phyloP scores from a whole-genome alignment of 2,888 invertebrate genomes.

The Caenorhabditis virilis region DNA sequence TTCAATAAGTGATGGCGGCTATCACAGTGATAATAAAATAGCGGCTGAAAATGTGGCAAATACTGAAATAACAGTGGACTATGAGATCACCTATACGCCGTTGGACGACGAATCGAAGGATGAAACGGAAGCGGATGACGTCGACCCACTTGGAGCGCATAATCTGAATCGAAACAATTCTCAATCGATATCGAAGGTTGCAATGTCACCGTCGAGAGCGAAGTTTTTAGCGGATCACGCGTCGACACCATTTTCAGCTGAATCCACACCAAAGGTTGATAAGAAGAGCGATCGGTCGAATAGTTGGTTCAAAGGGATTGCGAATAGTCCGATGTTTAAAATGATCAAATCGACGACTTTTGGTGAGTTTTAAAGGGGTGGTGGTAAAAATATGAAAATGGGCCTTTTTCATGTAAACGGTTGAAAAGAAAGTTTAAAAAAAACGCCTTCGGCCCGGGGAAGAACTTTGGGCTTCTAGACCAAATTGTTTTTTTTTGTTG shows the following conservation, averaged over 20 bases:
- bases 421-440: neutral
- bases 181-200: conserved; percentile 9
- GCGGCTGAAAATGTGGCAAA: neutral
- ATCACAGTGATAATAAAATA: conserved; percentile 6
- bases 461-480: no score
- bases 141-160: conserved; percentile 34
- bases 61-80: conserved; percentile 25
- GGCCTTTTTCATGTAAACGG: neutral
- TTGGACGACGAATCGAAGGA: neutral
- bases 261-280: conserved; percentile 33
- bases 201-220: conserved; percentile 61
- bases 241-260: conserved; percentile 51
- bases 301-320: conserved; percentile 60
- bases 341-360: conserved; percentile 57
- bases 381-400: neutral
- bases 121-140: conserved; percentile 2
- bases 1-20: conserved; percentile 5
- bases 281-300: conserved; percentile 16
- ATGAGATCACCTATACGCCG: conserved; percentile 23
- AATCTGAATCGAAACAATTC: conserved; percentile 3
- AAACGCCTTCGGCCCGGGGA: neutral
- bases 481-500: neutral
- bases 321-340: conserved; percentile 61
- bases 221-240: conserved; percentile 61
- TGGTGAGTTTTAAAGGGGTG: conserved; percentile 21